These are phyloP conservation scores for Oryzias melastigma DNA, from an alignment of 2,113 vertebrate genomes.

Conservation along the genomic window DNA sequence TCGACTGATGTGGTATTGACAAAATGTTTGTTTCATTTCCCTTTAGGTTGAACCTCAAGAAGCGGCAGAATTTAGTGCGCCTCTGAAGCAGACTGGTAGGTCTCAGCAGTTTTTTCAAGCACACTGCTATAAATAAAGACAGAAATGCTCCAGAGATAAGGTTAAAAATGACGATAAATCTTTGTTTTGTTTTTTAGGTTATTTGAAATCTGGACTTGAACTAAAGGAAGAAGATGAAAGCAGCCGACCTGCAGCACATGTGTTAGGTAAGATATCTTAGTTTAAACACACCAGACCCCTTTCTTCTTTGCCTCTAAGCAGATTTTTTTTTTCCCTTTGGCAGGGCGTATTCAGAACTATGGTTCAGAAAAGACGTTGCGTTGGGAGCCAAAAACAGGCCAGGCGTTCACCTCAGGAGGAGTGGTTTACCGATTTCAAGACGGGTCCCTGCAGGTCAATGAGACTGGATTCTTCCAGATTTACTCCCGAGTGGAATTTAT, in stretches of 20 bases:
- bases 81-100: conserved; percentile 69
- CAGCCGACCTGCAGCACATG: conserved; percentile 60
- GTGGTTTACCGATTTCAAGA: conserved; percentile 69
- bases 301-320: neutral
- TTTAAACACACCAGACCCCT: neutral
- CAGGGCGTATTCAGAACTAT: conserved; percentile 34
- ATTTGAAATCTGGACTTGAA: neutral
- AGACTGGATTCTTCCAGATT: conserved; percentile 83
- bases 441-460: conserved; percentile 78
- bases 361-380: conserved; percentile 51
- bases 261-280: conserved; percentile 59
- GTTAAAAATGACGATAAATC: conserved; percentile 3
- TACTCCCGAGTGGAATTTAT: conserved; percentile 85
- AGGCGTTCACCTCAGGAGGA: conserved; percentile 73
- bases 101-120: neutral
- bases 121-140: neutral
- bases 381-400: conserved; percentile 77
- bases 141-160: neutral
- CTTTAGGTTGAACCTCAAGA: conserved; percentile 29
- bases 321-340: neutral
- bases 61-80: conserved; percentile 3
- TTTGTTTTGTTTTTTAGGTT: conserved; percentile 46
- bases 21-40: conserved; percentile 33
- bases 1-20: conserved; percentile 36
- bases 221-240: neutral